Evolutionary conservation across 1,140 invertebrate genomes (phyloP).

Genomic region (Drosophila truncata): DNA sequence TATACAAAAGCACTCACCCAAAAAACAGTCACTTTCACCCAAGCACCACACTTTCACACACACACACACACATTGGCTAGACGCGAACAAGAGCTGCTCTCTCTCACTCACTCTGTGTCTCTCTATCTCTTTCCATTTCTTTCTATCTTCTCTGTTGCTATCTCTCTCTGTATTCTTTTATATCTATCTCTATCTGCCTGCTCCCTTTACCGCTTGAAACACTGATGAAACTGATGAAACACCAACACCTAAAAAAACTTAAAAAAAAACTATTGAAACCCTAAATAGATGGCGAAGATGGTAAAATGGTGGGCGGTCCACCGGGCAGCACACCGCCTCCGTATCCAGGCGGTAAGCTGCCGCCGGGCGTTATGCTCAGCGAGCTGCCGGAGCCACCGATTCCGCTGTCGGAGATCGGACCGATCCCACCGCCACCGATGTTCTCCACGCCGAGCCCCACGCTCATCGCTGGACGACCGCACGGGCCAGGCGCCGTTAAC

Average conservation of each 20-base stretch:
- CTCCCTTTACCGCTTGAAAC: conserved; percentile 12
- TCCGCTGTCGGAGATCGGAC: conserved; percentile 95
- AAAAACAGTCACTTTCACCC: conserved; percentile 31
- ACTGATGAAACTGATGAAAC: conserved; percentile 3
- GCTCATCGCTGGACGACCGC: conserved; percentile 86
- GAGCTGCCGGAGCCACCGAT: conserved; percentile 96
- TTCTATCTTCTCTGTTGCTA: conserved; percentile 20
- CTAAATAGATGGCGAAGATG: conserved; percentile 86
- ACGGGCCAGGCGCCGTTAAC: conserved; percentile 85
- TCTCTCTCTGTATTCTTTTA: conserved; percentile 9
- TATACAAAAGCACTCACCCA: conserved; percentile 30
- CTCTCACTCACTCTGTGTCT: conserved; percentile 19
- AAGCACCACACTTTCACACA: conserved; percentile 26
- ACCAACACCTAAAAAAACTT: conserved; percentile 1
- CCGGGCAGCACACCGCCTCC: conserved; percentile 87
- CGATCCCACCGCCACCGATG: conserved; percentile 97
- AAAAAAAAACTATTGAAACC: background rate
- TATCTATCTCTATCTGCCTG: conserved; percentile 25
- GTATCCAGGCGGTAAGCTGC: conserved; percentile 81
- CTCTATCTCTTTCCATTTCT: conserved; percentile 23
- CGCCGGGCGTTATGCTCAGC: conserved; percentile 89
- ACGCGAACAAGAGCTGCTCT: conserved; percentile 28
- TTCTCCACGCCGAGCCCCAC: conserved; percentile 95
- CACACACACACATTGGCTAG: conserved; percentile 41
- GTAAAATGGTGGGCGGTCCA: conserved; percentile 85